These are phyloP conservation scores for Drosophila santomea DNA, from an alignment of 1,140 invertebrate genomes.

Conservation along the genomic window DNA sequence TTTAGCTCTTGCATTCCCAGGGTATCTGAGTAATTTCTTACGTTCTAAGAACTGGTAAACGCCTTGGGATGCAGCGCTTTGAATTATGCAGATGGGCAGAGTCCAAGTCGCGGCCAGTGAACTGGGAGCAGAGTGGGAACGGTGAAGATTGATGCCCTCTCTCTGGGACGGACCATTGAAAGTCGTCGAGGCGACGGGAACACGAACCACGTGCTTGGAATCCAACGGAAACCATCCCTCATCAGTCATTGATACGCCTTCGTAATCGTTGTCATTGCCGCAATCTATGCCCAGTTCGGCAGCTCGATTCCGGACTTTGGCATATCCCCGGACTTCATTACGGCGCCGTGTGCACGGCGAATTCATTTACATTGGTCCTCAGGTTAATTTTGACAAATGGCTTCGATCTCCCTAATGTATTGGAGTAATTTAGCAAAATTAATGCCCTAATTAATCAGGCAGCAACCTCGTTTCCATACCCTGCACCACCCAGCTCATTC, in stretches of 20 bases:
- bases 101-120: background rate
- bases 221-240: constrained; percentile 24
- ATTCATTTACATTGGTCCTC: constrained; percentile 75
- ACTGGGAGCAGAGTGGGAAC: background rate
- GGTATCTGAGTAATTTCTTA: constrained; percentile 19
- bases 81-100: constrained; percentile 24
- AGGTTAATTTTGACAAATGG: constrained; percentile 84
- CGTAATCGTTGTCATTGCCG: constrained; percentile 50
- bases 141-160: constrained; percentile 31
- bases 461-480: constrained; percentile 21
- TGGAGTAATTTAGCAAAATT: constrained; percentile 84
- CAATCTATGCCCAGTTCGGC: constrained; percentile 36
- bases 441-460: constrained; percentile 81
- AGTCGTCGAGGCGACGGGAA: background rate
- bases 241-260: constrained; percentile 59
- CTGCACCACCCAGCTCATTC: background rate
- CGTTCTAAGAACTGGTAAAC: constrained; percentile 4
- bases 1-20: background rate
- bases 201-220: constrained; percentile 43
- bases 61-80: constrained; percentile 21
- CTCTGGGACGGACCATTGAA: constrained; percentile 3
- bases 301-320: constrained; percentile 10
- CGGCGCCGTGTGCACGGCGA: constrained; percentile 22
- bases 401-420: constrained; percentile 83
- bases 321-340: constrained; percentile 42